Evolutionary conservation across 2,113 vertebrate genomes (phyloP).

Genomic region (Marmota monax): DNA sequence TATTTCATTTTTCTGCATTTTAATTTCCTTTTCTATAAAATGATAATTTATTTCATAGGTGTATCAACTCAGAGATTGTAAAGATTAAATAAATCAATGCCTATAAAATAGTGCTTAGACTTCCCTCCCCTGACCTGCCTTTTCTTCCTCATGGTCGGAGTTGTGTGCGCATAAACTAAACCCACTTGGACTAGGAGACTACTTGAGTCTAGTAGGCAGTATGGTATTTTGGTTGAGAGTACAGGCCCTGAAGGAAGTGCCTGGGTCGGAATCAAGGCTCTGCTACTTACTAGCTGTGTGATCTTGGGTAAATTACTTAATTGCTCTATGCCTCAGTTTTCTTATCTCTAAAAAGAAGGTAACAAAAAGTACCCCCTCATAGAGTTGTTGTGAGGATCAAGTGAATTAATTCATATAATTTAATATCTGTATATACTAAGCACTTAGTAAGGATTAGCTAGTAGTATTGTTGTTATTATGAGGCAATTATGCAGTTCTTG

Average conservation of each 20-base stretch:
- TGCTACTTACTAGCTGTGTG: constrained; percentile 28
- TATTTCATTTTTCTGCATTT: constrained; percentile 36
- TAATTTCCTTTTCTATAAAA: constrained; percentile 48
- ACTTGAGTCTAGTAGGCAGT: background rate
- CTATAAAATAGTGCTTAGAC: background rate
- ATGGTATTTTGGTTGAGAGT: background rate
- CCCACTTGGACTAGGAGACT: background rate
- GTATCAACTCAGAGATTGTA: background rate
- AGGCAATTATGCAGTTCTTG: background rate
- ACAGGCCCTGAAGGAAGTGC: background rate
- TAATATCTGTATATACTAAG: constrained; percentile 40
- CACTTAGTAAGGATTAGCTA: constrained; percentile 25
- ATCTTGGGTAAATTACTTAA: constrained; percentile 51
- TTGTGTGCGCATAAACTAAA: background rate
- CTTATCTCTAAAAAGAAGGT: constrained; percentile 39
- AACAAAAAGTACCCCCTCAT: background rate
- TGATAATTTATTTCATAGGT: constrained; percentile 18
- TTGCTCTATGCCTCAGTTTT: constrained; percentile 45
- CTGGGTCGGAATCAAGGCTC: constrained; percentile 9
- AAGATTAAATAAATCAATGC: constrained; percentile 47
- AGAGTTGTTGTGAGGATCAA: constrained; percentile 33
- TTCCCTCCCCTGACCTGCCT: background rate
- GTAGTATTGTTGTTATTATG: constrained; percentile 8
- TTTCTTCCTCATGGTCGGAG: background rate
- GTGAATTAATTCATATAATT: constrained; percentile 56